A percentile compares a stretch with the other conserved stretches of the same genome.
phyloP scores from a whole-genome alignment of 64 coral and sea anemone genomes.

The Montipora efflorescens region DNA sequence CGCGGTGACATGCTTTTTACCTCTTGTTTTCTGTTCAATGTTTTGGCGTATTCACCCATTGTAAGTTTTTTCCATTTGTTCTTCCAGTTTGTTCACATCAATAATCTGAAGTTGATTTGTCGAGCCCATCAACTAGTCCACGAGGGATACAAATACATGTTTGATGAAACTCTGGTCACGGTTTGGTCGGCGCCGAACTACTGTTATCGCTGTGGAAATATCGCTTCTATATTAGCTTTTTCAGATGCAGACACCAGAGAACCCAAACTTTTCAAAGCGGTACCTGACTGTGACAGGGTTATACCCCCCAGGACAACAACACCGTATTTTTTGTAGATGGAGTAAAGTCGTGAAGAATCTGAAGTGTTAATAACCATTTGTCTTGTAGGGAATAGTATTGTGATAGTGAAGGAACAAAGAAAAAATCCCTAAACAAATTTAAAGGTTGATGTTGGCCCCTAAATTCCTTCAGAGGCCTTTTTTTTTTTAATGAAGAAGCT shows the following conservation, averaged over 20 bases:
- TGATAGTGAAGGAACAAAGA: too few species aligned
- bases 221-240: conserved; percentile 97
- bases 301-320: conserved; percentile 97
- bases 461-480: too few species aligned
- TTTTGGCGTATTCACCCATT: too few species aligned
- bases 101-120: conserved; percentile 97
- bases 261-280: conserved; percentile 97
- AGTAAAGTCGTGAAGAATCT: too few species aligned
- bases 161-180: conserved; percentile 97
- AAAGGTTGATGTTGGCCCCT: too few species aligned
- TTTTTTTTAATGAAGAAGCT: too few species aligned
- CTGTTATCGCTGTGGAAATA: conserved; percentile 98
- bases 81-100: conserved; percentile 96
- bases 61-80: background rate
- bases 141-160: conserved; percentile 99
- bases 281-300: conserved; percentile 93
- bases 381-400: too few species aligned
- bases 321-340: conserved; percentile 56
- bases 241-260: conserved; percentile 92
- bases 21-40: too few species aligned
- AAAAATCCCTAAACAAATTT: too few species aligned
- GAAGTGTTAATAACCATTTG: too few species aligned
- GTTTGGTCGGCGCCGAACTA: conserved; percentile 99
- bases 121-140: conserved; percentile 95
- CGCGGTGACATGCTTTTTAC: too few species aligned